Evolutionary conservation across 2,888 invertebrate species (phyloP).

Genomic region (Brachypalpus laphriformis): DNA sequence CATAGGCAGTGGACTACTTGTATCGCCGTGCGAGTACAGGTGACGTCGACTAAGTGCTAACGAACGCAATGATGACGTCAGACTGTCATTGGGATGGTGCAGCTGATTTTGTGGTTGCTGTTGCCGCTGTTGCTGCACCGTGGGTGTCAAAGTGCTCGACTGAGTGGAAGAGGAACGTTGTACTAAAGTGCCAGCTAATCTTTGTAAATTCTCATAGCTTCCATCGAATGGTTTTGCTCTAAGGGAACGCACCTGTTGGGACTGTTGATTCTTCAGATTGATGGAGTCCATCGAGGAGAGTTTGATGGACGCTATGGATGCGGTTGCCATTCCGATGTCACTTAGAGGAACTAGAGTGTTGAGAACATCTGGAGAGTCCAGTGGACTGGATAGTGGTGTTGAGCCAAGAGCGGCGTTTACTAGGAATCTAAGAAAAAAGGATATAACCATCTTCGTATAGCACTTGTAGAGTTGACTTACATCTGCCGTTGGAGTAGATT

Average conservation of each 20-base stretch:
- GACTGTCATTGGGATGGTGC: slow-evolving; percentile 74
- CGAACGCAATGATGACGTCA: slow-evolving; percentile 76
- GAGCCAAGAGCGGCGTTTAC: slow-evolving; percentile 91
- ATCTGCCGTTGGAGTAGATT: slow-evolving; percentile 93
- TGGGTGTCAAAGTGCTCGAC: slow-evolving; percentile 58
- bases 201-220: slow-evolving; percentile 82
- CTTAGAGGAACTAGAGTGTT: slow-evolving; percentile 82
- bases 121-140: slow-evolving; percentile 75
- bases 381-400: slow-evolving; percentile 91
- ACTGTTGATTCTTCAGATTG: slow-evolving; percentile 79
- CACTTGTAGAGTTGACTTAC: slow-evolving; percentile 84
- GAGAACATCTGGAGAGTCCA: slow-evolving; percentile 90
- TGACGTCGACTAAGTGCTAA: slow-evolving; percentile 76
- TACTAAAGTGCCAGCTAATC: slow-evolving; percentile 80
- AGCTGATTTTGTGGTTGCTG: slow-evolving; percentile 76
- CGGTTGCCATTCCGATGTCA: slow-evolving; percentile 82
- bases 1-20: slow-evolving; percentile 41
- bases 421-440: slow-evolving; percentile 87
- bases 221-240: slow-evolving; percentile 80
- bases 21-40: slow-evolving; percentile 63
- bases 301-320: slow-evolving; percentile 82
- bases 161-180: slow-evolving; percentile 72
- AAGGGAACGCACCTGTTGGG: slow-evolving; percentile 84
- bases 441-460: not conserved
- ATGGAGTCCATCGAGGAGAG: slow-evolving; percentile 83